Evolutionary conservation across 2,888 invertebrate species (phyloP), one percentile per base, ranked within the genome.

Genomic region (Chloromyia formosa): DNA sequence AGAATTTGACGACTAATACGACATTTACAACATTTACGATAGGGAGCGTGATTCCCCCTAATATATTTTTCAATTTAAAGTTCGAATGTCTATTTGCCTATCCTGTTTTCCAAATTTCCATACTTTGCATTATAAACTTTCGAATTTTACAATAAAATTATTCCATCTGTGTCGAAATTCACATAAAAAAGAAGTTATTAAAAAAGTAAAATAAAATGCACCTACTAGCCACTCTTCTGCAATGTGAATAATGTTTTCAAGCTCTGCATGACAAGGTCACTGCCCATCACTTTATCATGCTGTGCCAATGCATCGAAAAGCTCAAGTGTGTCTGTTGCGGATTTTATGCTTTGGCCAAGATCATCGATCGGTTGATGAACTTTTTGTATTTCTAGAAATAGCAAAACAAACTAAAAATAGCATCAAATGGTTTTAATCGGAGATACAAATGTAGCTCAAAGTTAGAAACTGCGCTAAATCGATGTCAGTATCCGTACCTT

Each of bases 181-280:
- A n/a, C n/a, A n/a, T n/a, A n/a, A n/a, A n/a, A n/a, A n/a, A 35
- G 27, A 7, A 35, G 27, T 4, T 4, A 35, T 35, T 7, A 35
- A 4, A 35, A 35, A 35, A 35, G 7, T 35, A 35, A 35, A 4
- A 7, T 7, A 35, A n/a, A 49, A 49, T 35, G 45, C 35, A 53
- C 74, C 77, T 80, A 83, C 88, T 85, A 86, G 80, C 86, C 86
- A 76, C 84, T 81, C 81, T 88, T 90, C 79, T 90, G 88, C 60
- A 90, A 82, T 53, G 84, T 83, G 81, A 90, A 90, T 23, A 91
- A 81, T 14, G 86, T 83, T 18, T 87, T 83, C 40, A 91, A 80
- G 0, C 89, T 89, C 78, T 88, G 87, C 78, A 90, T 80, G 80
- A 89, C 83, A 80, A 91, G 90, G 61, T 84, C 86, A 75, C 86